These are phyloP conservation scores for Dynastes tityus DNA, from an alignment of 2,888 invertebrate species.

Conservation along the genomic window DNA sequence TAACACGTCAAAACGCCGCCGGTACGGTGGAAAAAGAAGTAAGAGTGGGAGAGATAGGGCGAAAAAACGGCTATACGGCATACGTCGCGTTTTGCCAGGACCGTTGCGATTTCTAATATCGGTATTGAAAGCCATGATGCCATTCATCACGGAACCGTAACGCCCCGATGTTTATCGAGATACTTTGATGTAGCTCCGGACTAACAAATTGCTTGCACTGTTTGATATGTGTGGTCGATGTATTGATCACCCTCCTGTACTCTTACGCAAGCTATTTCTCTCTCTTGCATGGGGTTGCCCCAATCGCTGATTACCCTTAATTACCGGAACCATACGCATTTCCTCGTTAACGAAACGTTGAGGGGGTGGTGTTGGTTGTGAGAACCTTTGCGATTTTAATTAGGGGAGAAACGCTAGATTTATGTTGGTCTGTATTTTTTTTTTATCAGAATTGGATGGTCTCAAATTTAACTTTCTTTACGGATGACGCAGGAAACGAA, in stretches of 20 bases:
- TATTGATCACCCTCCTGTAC: conserved; percentile 20
- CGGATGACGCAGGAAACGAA: no score
- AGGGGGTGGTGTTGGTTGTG: no score
- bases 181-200: conserved; percentile 49
- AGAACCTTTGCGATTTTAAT: not conserved
- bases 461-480: no score
- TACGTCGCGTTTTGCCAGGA: not conserved
- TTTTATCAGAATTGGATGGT: no score
- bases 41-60: not conserved
- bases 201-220: conserved; percentile 46
- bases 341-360: not conserved
- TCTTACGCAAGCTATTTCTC: no score
- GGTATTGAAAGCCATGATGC: conserved; percentile 54
- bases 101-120: conserved; percentile 40
- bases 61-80: not conserved
- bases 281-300: not conserved
- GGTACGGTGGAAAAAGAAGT: not conserved
- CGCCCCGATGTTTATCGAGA: conserved; percentile 55
- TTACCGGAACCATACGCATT: conserved; percentile 11
- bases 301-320: conserved; percentile 31
- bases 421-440: no score
- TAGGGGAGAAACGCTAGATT: not conserved
- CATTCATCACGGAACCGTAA: conserved; percentile 56
- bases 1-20: not conserved
- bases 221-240: conserved; percentile 19